These are phyloP conservation scores for Sycophaga agraensis DNA, from an alignment of 1,140 invertebrate genomes.

Conservation along the genomic window DNA sequence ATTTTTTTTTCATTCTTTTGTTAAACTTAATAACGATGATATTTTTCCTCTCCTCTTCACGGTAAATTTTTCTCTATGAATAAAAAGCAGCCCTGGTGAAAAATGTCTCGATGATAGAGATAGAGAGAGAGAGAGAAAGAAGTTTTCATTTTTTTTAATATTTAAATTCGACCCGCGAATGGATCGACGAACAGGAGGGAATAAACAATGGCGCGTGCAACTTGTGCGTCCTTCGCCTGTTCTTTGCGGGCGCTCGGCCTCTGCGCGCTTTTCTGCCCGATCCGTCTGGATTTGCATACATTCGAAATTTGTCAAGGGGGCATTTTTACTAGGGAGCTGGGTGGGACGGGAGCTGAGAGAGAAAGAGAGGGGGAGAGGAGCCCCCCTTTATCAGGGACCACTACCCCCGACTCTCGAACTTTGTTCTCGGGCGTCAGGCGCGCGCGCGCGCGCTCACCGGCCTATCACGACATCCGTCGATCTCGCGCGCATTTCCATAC, in stretches of 20 bases:
- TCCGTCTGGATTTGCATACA: not conserved
- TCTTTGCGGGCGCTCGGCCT: not conserved
- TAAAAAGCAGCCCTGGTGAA: constrained; percentile 28
- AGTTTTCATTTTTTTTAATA: not conserved
- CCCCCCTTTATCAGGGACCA: not conserved
- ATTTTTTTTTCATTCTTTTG: constrained; percentile 13
- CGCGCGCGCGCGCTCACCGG: not conserved
- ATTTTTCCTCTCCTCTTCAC: constrained; percentile 10
- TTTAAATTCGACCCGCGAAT: not conserved
- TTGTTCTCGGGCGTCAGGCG: too few species aligned
- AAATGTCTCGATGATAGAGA: constrained; percentile 18
- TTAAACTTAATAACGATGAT: constrained; percentile 30
- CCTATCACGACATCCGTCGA: too few species aligned
- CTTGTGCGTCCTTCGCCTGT: constrained; percentile 2
- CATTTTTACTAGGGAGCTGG: constrained; percentile 12
- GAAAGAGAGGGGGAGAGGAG: not conserved
- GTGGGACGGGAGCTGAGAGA: not conserved
- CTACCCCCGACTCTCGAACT: not conserved
- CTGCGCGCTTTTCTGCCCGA: not conserved
- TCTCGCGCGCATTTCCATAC: not conserved
- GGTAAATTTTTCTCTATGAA: constrained; percentile 12
- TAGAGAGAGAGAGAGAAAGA: constrained; percentile 12
- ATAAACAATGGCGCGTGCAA: constrained; percentile 24
- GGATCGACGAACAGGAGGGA: constrained; percentile 21
- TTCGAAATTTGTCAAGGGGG: not conserved